Conservation (phyloP, 2,797 vertebrate genomes). For the Dipus sagitta region DNA sequence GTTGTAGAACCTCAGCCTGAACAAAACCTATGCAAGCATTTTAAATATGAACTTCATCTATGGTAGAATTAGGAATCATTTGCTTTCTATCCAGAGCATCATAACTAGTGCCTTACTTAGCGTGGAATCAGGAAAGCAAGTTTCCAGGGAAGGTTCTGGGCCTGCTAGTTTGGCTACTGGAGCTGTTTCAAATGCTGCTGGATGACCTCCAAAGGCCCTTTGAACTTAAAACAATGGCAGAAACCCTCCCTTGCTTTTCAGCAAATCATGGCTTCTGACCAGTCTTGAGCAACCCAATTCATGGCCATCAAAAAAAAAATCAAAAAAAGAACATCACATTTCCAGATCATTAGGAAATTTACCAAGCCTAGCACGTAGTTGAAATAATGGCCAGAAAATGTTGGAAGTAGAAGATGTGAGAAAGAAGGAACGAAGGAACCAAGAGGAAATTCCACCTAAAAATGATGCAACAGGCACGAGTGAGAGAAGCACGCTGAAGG, state of each 20-base stretch:
- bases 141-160: constrained; percentile 30
- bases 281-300: constrained; percentile 53
- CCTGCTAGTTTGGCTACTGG: constrained; percentile 2
- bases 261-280: constrained; percentile 47
- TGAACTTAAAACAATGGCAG: constrained; percentile 20
- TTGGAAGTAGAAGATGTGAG: not conserved
- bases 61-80: constrained; percentile 45
- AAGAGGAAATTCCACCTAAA: constrained; percentile 37
- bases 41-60: constrained; percentile 51
- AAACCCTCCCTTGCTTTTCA: constrained; percentile 53
- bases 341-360: constrained; percentile 62
- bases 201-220: constrained; percentile 57
- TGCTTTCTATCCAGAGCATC: constrained; percentile 60
- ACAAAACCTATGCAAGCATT: constrained; percentile 61
- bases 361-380: constrained; percentile 56
- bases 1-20: constrained; percentile 39
- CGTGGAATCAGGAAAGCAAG: constrained; percentile 54
- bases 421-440: not conserved
- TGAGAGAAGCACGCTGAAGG: not conserved
- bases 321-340: constrained; percentile 12
- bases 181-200: constrained; percentile 57
- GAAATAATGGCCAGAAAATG: constrained; percentile 54
- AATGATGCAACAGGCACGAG: not conserved
- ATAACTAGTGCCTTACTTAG: constrained; percentile 43
- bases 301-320: constrained; percentile 30